Evolutionary conservation across 1,140 invertebrate genomes (phyloP).

Genomic region (Orius laevigatus): DNA sequence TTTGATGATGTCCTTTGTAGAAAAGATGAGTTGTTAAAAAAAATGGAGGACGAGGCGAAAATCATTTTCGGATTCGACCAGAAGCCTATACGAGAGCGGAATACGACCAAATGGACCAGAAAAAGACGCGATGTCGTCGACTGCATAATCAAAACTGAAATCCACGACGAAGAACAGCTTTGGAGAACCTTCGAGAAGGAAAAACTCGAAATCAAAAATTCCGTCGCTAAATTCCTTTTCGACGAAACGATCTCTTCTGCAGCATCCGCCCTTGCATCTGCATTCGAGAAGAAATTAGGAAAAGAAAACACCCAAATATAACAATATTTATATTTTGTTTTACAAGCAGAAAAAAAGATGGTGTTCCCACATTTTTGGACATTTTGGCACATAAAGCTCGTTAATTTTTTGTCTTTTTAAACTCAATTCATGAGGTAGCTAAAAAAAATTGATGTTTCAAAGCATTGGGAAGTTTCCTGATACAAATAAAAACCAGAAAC

Average conservation of each 20-base stretch:
- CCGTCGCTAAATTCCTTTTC: constrained; percentile 30
- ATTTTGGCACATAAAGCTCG: no score
- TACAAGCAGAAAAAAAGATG: no score
- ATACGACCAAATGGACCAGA: constrained; percentile 44
- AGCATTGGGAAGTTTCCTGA: no score
- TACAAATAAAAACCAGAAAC: no score
- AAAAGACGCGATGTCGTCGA: constrained; percentile 57
- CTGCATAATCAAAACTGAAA: constrained; percentile 47
- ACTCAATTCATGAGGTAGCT: no score
- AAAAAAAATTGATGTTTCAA: no score
- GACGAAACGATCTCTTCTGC: constrained; percentile 1
- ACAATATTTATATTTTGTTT: no score
- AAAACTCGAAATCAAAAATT: constrained; percentile 48
- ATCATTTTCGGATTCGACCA: constrained; percentile 39
- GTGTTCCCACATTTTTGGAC: no score
- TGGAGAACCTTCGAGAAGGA: constrained; percentile 58
- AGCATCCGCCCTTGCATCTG: not conserved
- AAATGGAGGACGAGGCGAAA: constrained; percentile 29
- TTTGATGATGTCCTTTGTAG: no score
- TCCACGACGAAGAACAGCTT: constrained; percentile 47
- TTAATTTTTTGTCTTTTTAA: no score
- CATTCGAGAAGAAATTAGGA: constrained; percentile 9
- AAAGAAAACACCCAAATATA: not conserved
- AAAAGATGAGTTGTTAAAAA: constrained; percentile 13
- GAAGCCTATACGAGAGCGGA: constrained; percentile 34